These are phyloP conservation scores for Xenus cinereus DNA, from an alignment of 2,113 vertebrate genomes.

Conservation along the genomic window DNA sequence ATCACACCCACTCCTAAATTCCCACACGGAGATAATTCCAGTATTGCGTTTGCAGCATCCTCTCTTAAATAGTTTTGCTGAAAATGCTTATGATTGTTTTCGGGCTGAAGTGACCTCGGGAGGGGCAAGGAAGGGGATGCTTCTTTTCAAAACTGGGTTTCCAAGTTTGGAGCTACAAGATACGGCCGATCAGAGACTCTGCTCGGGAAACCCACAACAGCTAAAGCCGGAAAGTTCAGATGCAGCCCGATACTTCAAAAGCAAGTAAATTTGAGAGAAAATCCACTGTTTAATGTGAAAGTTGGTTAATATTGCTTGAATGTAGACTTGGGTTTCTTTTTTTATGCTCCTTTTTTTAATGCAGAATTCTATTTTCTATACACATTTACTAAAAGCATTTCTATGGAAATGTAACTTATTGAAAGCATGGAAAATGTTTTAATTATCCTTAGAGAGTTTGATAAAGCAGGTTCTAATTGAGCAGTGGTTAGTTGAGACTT, in stretches of 20 bases:
- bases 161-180: not conserved
- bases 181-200: not conserved
- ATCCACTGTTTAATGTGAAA: not conserved
- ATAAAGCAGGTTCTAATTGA: not conserved
- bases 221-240: not conserved
- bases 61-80: not conserved
- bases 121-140: not conserved
- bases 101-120: not conserved
- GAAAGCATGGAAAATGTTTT: not conserved
- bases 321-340: not conserved
- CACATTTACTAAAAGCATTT: not conserved
- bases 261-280: not conserved
- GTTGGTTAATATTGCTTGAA: not conserved
- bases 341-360: not conserved
- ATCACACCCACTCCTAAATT: accelerated
- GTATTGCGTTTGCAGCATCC: not conserved
- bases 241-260: not conserved
- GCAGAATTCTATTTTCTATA: not conserved
- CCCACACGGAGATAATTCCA: not conserved
- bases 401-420: not conserved
- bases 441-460: not conserved
- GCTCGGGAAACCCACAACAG: not conserved
- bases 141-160: not conserved
- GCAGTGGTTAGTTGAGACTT: not conserved
- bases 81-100: not conserved